Conservation (phyloP, 2,888 invertebrate species). For the Caenorhabditis zanzibari region DNA sequence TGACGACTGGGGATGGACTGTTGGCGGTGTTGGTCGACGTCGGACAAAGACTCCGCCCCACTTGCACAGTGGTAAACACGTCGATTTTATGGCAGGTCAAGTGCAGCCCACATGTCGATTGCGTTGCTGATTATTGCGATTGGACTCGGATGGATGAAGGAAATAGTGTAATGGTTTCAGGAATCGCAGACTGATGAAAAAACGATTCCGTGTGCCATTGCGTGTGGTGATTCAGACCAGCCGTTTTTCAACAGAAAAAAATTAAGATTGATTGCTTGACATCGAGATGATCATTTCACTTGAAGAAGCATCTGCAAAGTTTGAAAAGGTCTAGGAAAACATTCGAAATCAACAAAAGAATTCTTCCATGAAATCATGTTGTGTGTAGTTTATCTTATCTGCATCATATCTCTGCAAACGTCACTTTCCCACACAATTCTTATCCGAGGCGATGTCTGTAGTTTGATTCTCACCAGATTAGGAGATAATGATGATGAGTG, state of each 20-base stretch:
- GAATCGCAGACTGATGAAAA: not conserved
- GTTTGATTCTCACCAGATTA: constrained; percentile 4
- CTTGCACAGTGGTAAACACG: constrained; percentile 60
- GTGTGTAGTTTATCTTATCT: not conserved
- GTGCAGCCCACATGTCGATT: constrained; percentile 62
- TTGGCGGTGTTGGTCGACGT: constrained; percentile 46
- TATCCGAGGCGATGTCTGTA: constrained; percentile 4
- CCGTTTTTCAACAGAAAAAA: constrained; percentile 10
- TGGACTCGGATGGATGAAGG: constrained; percentile 27
- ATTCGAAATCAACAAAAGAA: too few relatives aligned
- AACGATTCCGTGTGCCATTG: not conserved
- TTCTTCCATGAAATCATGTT: too few relatives aligned
- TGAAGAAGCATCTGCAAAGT: too few relatives aligned
- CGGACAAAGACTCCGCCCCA: constrained; percentile 45
- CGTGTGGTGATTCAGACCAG: constrained; percentile 24
- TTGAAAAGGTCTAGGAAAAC: too few relatives aligned
- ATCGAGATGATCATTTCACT: not conserved
- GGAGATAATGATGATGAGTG: constrained; percentile 15
- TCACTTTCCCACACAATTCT: constrained; percentile 22
- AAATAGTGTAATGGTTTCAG: constrained; percentile 18
- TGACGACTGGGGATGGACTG: constrained; percentile 53
- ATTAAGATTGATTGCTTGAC: not conserved
- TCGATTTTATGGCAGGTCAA: constrained; percentile 27
- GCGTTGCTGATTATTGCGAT: constrained; percentile 29
- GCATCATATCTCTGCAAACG: not conserved